A percentile compares a stretch with the other conserved stretches of the same genome.
These are phyloP conservation scores for Polydrusus pterygomalis DNA, from an alignment of 2,888 invertebrate genomes.

Conservation along the genomic window DNA sequence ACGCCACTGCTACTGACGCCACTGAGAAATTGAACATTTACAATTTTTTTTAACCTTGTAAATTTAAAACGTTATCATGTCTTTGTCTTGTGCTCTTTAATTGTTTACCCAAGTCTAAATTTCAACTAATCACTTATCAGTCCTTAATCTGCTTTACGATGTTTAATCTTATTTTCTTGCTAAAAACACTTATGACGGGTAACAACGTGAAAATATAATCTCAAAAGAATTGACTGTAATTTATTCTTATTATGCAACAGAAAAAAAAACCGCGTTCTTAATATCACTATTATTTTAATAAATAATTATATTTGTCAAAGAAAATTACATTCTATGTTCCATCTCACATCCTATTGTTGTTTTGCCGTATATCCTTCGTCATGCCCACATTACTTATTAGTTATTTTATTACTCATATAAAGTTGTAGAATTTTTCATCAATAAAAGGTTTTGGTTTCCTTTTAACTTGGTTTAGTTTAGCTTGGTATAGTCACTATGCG, in stretches of 20 bases:
- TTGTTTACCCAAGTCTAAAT: conserved; percentile 50
- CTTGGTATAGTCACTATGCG: too few relatives aligned
- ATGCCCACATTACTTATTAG: conserved; percentile 11
- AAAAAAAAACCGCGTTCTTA: conserved; percentile 48
- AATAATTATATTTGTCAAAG: conserved; percentile 51
- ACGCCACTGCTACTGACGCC: neutral
- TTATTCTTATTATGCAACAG: conserved; percentile 55
- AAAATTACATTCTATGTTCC: conserved; percentile 48
- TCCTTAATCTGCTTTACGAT: conserved; percentile 54
- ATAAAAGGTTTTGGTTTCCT: neutral
- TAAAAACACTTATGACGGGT: conserved; percentile 54
- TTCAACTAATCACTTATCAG: conserved; percentile 56
- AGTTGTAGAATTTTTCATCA: conserved; percentile 1
- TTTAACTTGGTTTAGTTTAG: neutral
- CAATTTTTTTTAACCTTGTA: conserved; percentile 46
- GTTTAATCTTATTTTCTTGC: conserved; percentile 56
- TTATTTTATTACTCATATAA: neutral
- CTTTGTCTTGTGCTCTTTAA: conserved; percentile 53
- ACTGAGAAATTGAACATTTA: conserved; percentile 15
- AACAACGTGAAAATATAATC: conserved; percentile 52
- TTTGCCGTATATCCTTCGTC: conserved; percentile 35
- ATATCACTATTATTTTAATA: conserved; percentile 54
- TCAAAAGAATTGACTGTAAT: conserved; percentile 51
- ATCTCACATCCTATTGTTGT: conserved; percentile 52
- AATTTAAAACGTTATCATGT: conserved; percentile 47